These are phyloP conservation scores for Chiloscyllium plagiosum DNA, from an alignment of 2,113 vertebrate genomes.

Conservation along the genomic window DNA sequence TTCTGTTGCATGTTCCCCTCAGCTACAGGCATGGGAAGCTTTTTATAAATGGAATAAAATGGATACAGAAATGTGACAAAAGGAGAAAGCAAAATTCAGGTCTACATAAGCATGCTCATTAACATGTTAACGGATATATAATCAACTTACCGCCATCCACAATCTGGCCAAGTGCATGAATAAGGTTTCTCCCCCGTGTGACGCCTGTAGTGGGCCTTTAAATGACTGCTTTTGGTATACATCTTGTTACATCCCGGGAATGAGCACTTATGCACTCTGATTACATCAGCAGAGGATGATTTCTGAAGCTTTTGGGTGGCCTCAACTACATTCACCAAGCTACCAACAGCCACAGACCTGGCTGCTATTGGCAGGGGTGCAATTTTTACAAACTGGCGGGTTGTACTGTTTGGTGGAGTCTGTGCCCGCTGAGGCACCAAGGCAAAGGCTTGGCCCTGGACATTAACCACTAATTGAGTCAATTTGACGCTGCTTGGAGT, in stretches of 20 bases:
- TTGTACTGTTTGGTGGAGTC: constrained; percentile 44
- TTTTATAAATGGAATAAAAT: neutral
- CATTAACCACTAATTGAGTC: constrained; percentile 67
- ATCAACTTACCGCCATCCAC: constrained; percentile 68
- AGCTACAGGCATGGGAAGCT: neutral
- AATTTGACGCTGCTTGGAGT: constrained; percentile 45
- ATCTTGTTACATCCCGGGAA: constrained; percentile 77
- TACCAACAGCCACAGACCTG: constrained; percentile 46
- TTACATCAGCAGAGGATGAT: constrained; percentile 43
- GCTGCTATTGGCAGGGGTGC: constrained; percentile 64
- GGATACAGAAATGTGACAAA: neutral
- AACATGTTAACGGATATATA: neutral
- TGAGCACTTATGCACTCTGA: constrained; percentile 67
- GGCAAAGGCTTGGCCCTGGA: constrained; percentile 63
- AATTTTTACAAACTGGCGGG: constrained; percentile 75
- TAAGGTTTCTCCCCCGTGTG: constrained; percentile 78
- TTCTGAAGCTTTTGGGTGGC: constrained; percentile 48
- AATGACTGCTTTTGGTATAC: constrained; percentile 80
- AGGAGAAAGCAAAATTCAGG: neutral
- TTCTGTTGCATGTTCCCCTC: neutral
- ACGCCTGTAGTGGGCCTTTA: constrained; percentile 71
- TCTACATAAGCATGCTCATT: neutral
- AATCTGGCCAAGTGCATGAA: constrained; percentile 73
- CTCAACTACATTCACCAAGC: constrained; percentile 43
- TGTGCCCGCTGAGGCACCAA: constrained; percentile 47